Conservation (phyloP, 2,888 invertebrate species). For the Lordiphosa andalusiaca region DNA sequence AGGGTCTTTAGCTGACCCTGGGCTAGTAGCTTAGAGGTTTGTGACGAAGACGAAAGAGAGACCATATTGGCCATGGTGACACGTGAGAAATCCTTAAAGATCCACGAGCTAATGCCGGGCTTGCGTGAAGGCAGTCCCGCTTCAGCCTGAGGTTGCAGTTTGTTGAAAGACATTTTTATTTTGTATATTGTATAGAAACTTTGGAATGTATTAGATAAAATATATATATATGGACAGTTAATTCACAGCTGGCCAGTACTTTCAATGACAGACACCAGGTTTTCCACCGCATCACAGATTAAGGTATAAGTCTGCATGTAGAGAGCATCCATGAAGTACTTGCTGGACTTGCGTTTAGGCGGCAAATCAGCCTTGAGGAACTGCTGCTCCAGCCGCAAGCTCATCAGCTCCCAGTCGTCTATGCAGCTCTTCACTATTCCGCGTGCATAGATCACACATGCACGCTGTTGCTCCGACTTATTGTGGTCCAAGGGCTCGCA, state of each 20-base stretch:
- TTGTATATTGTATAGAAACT: background rate
- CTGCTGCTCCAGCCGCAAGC: constrained; percentile 45
- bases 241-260: constrained; percentile 38
- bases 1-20: constrained; percentile 2
- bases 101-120: background rate
- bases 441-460: constrained; percentile 60
- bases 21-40: fast-evolving
- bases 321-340: constrained; percentile 65
- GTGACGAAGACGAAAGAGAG: constrained; percentile 3
- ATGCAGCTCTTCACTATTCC: constrained; percentile 58
- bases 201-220: background rate
- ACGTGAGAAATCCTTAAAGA: background rate
- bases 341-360: constrained; percentile 38
- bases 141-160: background rate
- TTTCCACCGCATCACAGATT: constrained; percentile 67
- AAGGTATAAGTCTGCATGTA: constrained; percentile 72
- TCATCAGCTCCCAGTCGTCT: constrained; percentile 64
- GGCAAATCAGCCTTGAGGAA: constrained; percentile 51
- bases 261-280: constrained; percentile 74
- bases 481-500: constrained; percentile 30
- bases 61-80: constrained; percentile 34
- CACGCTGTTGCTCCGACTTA: constrained; percentile 43
- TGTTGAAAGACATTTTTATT: background rate
- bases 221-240: background rate
- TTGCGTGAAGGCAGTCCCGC: background rate